Conservation (phyloP, 1,140 invertebrate species). For the Lepidostoma basale region DNA sequence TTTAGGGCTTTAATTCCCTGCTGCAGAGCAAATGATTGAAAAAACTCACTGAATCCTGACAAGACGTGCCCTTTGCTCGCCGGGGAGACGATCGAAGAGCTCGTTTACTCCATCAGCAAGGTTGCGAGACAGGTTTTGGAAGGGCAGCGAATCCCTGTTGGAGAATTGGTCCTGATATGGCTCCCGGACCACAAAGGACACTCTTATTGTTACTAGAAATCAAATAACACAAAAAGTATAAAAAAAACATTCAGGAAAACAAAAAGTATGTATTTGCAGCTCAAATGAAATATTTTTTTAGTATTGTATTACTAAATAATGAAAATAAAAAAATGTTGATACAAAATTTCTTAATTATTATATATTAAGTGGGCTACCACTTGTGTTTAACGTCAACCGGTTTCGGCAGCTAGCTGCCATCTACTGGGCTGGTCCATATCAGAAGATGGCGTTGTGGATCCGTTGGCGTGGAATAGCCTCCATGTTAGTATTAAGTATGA, state of each 20-base stretch:
- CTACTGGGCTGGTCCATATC: too few relatives aligned
- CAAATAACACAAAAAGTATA: neutral
- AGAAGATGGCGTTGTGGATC: too few relatives aligned
- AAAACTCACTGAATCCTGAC: slow-evolving; percentile 57
- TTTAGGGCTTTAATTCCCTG: neutral
- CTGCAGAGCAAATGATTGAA: neutral
- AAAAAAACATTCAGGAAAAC: neutral
- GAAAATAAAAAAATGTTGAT: too few relatives aligned
- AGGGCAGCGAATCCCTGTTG: slow-evolving; percentile 53
- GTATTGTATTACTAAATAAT: too few relatives aligned
- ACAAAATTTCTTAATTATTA: too few relatives aligned
- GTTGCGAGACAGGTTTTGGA: slow-evolving; percentile 53
- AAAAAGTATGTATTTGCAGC: neutral
- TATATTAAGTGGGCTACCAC: too few relatives aligned
- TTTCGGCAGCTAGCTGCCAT: too few relatives aligned
- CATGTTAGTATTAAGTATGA: too few relatives aligned
- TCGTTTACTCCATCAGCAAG: slow-evolving; percentile 52
- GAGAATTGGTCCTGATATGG: slow-evolving; percentile 53
- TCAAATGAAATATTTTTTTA: too few relatives aligned
- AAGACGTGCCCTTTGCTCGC: slow-evolving; percentile 53
- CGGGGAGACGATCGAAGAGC: slow-evolving; percentile 50
- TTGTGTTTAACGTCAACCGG: too few relatives aligned
- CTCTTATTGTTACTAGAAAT: slow-evolving; percentile 55
- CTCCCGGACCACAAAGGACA: slow-evolving; percentile 55
- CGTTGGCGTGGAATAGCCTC: too few relatives aligned